Evolutionary conservation across 2,888 invertebrate species (phyloP).

Genomic region (Sarcophaga variegata): DNA sequence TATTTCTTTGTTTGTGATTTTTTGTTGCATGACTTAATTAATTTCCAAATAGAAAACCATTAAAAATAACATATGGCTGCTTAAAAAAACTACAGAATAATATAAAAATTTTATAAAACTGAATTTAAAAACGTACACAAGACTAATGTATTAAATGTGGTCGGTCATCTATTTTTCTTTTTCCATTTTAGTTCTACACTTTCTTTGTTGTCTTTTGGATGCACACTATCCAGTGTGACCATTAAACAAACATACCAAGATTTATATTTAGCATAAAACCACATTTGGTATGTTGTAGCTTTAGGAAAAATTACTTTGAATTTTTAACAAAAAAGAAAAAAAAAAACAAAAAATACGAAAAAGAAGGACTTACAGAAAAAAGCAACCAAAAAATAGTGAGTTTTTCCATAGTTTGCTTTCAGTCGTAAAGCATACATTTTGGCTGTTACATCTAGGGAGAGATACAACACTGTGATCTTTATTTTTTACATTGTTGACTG

Average conservation of each 20-base stretch:
- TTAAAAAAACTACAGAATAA: conserved; percentile 13
- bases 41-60: conserved; percentile 47
- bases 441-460: not conserved
- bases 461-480: not conserved
- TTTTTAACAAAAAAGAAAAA: conserved; percentile 56
- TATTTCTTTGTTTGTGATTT: too few species aligned
- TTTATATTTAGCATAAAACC: conserved; percentile 70
- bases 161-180: conserved; percentile 24
- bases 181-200: not conserved
- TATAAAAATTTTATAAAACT: conserved; percentile 3
- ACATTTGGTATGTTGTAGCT: conserved; percentile 67
- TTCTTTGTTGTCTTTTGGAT: not conserved
- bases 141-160: conserved; percentile 60
- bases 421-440: not conserved
- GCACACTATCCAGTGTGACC: conserved; percentile 28
- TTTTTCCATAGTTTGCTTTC: conserved; percentile 35
- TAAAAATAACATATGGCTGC: conserved; percentile 50
- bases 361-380: conserved; percentile 17
- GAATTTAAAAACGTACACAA: conserved; percentile 30
- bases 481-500: not conserved
- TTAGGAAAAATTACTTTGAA: conserved; percentile 68
- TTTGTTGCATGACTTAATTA: conserved; percentile 50
- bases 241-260: conserved; percentile 67
- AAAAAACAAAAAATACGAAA: not conserved
- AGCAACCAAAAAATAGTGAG: conserved; percentile 17